Conservation (phyloP, 2,797 vertebrate genomes). For the Acomys russatus region DNA sequence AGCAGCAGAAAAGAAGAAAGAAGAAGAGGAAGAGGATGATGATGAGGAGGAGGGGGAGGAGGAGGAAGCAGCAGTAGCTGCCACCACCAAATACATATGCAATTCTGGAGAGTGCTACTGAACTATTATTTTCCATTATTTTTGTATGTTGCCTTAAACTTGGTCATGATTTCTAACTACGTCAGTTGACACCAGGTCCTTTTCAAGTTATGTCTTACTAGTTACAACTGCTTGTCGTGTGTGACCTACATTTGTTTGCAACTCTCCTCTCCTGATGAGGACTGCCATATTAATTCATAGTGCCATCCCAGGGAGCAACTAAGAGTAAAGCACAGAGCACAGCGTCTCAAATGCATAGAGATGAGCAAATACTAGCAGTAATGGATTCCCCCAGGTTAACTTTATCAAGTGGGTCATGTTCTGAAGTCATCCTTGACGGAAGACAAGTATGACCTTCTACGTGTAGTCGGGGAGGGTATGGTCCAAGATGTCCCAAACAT, state of each 20-base stretch:
- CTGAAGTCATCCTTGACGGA: not conserved
- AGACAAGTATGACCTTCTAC: not conserved
- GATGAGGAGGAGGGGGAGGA: no score
- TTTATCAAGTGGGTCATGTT: slow-evolving; percentile 21
- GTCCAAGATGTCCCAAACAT: not conserved
- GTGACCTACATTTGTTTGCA: not conserved
- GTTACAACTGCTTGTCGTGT: not conserved
- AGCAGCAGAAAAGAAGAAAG: no score
- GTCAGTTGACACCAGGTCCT: not conserved
- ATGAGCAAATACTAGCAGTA: not conserved
- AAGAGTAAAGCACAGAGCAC: not conserved
- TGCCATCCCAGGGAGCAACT: not conserved
- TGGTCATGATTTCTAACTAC: slow-evolving; percentile 21
- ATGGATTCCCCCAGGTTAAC: not conserved
- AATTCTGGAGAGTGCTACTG: not conserved
- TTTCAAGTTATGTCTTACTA: not conserved
- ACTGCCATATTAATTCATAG: not conserved
- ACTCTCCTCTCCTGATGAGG: not conserved
- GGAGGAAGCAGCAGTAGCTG: no score
- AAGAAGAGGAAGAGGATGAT: no score
- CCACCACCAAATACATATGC: not conserved
- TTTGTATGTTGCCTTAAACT: slow-evolving; percentile 3
- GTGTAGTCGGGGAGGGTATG: not conserved
- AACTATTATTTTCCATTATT: slow-evolving; percentile 12
- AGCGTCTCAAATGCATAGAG: not conserved